Evolutionary conservation across 2,888 invertebrate species (phyloP), one percentile per base, ranked within the genome.

Genomic region (Plemyria rubiginata): DNA sequence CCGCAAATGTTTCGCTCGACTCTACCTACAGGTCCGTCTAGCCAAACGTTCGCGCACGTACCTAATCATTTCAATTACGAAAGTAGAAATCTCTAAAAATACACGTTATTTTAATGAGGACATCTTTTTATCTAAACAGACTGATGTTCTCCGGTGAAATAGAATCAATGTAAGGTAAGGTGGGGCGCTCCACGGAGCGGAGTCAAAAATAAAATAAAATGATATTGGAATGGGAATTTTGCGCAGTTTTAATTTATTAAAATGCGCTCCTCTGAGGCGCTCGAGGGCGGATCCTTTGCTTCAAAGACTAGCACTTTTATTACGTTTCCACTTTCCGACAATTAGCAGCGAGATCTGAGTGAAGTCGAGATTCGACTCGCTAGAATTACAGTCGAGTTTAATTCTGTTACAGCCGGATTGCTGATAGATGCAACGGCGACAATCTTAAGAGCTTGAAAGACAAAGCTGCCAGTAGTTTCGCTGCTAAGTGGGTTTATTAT

Each of bases 211-310:
- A 82, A 87, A 87, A 88, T 84, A 84, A 85, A 86, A 86, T 84
- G 80, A 85, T 89, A 90, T 90, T 85, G 87, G 79, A 89, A 88
- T 81, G 84, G 78, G 88, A 87, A 89, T 88, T 90, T 87, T 81
- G 88, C 85, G 78, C 88, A 88, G 88, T 90, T 92, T 90, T 91
- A 90, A 92, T 92, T 91, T 91, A 91, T 92, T 91, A 90, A 92
- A 91, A 92, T 90, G 88, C 81, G 83, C 85, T 84, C 78, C 80
- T 82, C 62, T 72, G 79, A 81, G 80, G 77, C 81, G 85, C 84
- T 76, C 81, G 76, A 76, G 81, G 84, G 85, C 70, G 80, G 81
- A 83, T 80, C 84, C 88, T 85, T 85, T 84, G 86, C 86, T 84
- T 89, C 90, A 90, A 90, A 91, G 91, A 86, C 86, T 84, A 84